Conservation (phyloP, 2,113 vertebrate genomes). For the Cervus canadensis region DNA sequence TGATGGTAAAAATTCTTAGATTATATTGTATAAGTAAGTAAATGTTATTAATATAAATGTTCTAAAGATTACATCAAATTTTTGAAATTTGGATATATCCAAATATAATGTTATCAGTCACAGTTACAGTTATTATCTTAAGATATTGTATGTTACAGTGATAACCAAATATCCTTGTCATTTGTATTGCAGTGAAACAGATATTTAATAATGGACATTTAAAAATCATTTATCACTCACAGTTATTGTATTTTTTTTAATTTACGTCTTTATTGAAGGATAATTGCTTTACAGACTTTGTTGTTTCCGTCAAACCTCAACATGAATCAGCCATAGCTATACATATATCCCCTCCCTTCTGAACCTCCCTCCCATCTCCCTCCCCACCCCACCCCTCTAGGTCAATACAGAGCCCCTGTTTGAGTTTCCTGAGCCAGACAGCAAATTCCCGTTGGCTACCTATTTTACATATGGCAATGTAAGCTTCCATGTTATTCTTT, state of each 20-base stretch:
- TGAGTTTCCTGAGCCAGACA: background rate
- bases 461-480: background rate
- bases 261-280: background rate
- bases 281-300: background rate
- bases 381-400: background rate
- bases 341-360: background rate
- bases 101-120: background rate
- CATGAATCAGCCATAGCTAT: background rate
- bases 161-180: background rate
- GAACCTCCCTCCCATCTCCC: background rate
- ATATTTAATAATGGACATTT: background rate
- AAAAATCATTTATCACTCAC: background rate
- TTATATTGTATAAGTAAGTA: background rate
- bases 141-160: background rate
- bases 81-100: background rate
- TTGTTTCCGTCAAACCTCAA: background rate
- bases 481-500: background rate
- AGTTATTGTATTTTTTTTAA: background rate
- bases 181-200: background rate
- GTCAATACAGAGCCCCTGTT: background rate
- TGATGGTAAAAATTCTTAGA: background rate
- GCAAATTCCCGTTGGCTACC: background rate
- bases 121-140: background rate
- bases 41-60: background rate
- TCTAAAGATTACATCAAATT: background rate